These are phyloP conservation scores for Wasmannia auropunctata DNA, from an alignment of 1,140 invertebrate species.

Conservation along the genomic window DNA sequence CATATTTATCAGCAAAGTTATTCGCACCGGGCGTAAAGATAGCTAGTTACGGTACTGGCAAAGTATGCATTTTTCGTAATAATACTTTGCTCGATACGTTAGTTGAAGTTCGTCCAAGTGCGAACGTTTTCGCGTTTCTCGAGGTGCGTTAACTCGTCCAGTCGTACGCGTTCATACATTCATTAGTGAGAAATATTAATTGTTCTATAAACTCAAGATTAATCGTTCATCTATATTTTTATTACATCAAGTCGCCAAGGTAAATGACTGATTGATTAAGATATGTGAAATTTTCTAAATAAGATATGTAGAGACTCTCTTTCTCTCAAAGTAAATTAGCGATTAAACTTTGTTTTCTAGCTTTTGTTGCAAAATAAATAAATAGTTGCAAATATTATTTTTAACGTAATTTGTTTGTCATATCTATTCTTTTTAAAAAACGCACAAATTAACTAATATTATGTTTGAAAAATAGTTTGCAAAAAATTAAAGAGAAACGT, in stretches of 20 bases:
- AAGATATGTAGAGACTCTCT: background rate
- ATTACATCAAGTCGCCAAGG: background rate
- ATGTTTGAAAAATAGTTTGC: background rate
- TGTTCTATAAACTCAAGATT: background rate
- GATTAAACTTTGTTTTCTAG: background rate
- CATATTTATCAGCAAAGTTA: no score
- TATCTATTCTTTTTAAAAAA: no score
- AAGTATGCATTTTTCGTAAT: no score
- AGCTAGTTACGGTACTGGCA: no score
- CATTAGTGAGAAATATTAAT: background rate
- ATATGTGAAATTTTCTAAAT: background rate
- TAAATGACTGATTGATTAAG: background rate
- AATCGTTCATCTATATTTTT: background rate
- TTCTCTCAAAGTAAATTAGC: no score
- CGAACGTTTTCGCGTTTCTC: background rate
- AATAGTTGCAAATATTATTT: slow-evolving; percentile 1
- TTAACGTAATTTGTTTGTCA: no score
- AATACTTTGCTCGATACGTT: no score
- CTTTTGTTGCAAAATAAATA: background rate
- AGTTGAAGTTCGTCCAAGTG: background rate
- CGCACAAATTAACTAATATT: no score
- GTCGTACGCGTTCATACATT: background rate
- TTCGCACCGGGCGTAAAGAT: no score
- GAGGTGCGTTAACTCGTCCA: background rate
- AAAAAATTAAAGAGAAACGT: background rate